Base-by-base conservation (phyloP, 2,113 vertebrate species). In the Prionailurus bengalensis region DNA sequence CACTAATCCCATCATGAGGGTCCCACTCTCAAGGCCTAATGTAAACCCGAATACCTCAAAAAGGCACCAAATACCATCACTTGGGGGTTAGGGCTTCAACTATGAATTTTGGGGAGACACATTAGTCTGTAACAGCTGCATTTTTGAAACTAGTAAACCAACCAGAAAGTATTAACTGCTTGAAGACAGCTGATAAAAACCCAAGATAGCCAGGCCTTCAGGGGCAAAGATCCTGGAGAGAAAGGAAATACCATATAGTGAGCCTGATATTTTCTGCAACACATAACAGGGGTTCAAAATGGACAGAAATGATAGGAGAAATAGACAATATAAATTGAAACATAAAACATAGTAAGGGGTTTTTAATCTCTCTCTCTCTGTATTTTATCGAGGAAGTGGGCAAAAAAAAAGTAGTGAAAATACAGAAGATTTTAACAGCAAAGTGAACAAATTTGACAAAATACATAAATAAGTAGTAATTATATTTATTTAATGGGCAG, bases 401-500 rank as follows among this genome's bases (percentile, higher is more conserved):
- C 71, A 45, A 80, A 79, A 68, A 68, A 70, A 78, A 88, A 63
- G 70, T 11, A 36, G 13, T 93, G 51, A 31, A 87, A 91, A 93
- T 84, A 66, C 0, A 88, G 65, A 93, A n/a, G n/a, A 83, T 58
- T 88, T 53, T 78, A 74, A 79, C 2, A 86, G 65, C 45, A 84
- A 91, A 94, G 74, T 89, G 74, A 95, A 71, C 39, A 53, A 87
- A 84, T 92, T 78, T 95, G 27, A 86, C 31, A 70, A 78, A 70
- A 84, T 76, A 68, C 84, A 0, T 66, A 87, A 84, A 80, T 88
- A 48, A 91, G 2, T 89, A 89, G 2, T 89, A 48, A 71, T 92
- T 96, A 66, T 87, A 79, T 89, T 86, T 92, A 71, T 53, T 53
- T 76, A 92, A 71, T 71, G 10, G 15, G 7, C 68, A 76, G 48